phyloP scores from a whole-genome alignment of 2,113 vertebrate species.

The Callipepla squamata region DNA sequence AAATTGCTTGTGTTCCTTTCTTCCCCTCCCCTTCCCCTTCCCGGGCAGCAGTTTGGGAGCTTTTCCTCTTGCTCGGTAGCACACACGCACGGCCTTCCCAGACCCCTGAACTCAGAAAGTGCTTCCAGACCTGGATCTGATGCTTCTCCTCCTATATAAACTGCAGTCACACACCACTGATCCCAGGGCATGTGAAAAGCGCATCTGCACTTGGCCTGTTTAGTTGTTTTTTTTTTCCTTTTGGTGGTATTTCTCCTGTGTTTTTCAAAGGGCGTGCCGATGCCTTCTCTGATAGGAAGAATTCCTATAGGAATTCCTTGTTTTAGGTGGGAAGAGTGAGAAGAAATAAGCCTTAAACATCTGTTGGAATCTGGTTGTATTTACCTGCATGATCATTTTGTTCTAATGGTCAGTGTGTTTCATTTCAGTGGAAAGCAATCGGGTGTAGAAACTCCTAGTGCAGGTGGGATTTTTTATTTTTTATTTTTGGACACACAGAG shows the following conservation, averaged over 20 bases:
- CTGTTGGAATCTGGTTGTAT: not conserved
- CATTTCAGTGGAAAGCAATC: not conserved
- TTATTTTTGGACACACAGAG: not conserved
- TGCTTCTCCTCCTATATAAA: conserved; percentile 62
- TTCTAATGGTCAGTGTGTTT: not conserved
- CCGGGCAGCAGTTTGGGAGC: conserved; percentile 43
- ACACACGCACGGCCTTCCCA: conserved; percentile 14
- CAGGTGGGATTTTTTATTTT: not conserved
- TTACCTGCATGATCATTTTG: fast-evolving
- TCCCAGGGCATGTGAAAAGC: conserved; percentile 54
- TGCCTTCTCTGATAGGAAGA: not conserved
- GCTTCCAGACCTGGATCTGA: conserved; percentile 66
- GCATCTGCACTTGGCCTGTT: conserved; percentile 36
- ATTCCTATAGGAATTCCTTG: not conserved
- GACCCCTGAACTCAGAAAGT: conserved; percentile 61
- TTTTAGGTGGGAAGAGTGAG: not conserved
- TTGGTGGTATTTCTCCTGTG: not conserved
- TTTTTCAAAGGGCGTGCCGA: not conserved
- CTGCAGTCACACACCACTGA: conserved; percentile 60
- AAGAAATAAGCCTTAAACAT: not conserved
- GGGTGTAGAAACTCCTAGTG: not conserved
- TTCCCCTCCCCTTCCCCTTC: conserved; percentile 4
- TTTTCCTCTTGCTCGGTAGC: conserved; percentile 61
- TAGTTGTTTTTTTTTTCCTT: not conserved
- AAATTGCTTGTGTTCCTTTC: conserved; percentile 62